Conservation (phyloP, 2,797 vertebrate species). For the Zenarchopterus dispar region DNA sequence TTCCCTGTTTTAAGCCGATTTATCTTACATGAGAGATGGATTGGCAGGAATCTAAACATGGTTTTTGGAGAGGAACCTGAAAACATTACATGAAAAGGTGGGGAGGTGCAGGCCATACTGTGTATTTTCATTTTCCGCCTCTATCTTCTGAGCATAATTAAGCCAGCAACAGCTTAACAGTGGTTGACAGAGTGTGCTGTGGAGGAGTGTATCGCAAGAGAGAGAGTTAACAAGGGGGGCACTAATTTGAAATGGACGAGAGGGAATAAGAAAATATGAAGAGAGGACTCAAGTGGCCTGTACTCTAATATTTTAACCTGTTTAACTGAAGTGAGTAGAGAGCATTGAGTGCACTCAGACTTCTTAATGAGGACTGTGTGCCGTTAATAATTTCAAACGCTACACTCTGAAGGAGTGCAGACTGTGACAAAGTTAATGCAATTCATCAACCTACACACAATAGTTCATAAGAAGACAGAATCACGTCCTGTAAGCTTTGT, state of each 20-base stretch:
- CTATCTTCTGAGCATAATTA: constrained; percentile 69
- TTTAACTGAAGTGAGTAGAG: constrained; percentile 51
- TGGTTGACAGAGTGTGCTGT: constrained; percentile 28
- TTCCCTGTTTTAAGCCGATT: too few relatives aligned
- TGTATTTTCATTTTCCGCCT: constrained; percentile 51
- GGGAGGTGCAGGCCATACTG: constrained; percentile 19
- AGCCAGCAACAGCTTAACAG: constrained; percentile 37
- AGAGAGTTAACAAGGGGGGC: constrained; percentile 36
- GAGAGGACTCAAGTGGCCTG: constrained; percentile 48
- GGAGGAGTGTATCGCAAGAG: constrained; percentile 24
- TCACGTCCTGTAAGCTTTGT: neutral
- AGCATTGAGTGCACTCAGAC: constrained; percentile 42
- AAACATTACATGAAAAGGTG: neutral
- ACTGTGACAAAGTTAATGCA: constrained; percentile 52
- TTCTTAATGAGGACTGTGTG: constrained; percentile 60
- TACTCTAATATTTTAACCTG: constrained; percentile 63
- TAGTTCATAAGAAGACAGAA: neutral
- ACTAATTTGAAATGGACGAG: constrained; percentile 51
- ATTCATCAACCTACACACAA: constrained; percentile 36
- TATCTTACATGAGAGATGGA: neutral
- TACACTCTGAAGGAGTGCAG: constrained; percentile 47
- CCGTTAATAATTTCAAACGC: constrained; percentile 56
- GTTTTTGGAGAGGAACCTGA: neutral
- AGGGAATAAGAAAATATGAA: constrained; percentile 52
- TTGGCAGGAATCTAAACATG: neutral